Evolutionary conservation across 2,797 vertebrate genomes (phyloP), one percentile per base, ranked within the genome.

Genomic region (Sebastes matsubarae): DNA sequence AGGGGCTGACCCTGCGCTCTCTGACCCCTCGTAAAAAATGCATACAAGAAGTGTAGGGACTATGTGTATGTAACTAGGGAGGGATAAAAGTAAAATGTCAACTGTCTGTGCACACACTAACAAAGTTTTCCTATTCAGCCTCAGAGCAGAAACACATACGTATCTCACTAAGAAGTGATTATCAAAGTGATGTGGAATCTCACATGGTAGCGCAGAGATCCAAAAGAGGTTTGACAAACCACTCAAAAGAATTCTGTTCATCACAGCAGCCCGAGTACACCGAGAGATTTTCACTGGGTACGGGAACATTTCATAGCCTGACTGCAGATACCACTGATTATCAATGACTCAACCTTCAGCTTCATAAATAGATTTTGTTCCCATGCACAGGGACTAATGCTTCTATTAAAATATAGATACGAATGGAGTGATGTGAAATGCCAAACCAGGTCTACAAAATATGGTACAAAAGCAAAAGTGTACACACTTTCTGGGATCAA

Each of bases 131-230:
- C 68, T 1, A 1, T 30, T 54, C 5, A 12, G 29, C 18, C 36
- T 58, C 65, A 60, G 36, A 74, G 27, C 50, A 57, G 65, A 55
- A 68, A 66, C 54, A 57, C 3, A 25, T 34, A 24, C 58, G 27
- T 36, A 22, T 5, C 63, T 84, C 36, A 79, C 27, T 25, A 29
- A 42, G 57, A 74, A 63, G 9, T 70, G 20, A 74, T 79, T 61
- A 64, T 80, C 68, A 72, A 52, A 68, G 24, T 32, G 65, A 80
- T 78, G 82, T 55, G 30, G 73, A 91, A 85, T 87, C 59, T 85
- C 42, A 42, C 66, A 27, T 14, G 60, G 18, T 5, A 3, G 60
- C 57, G 58, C 61, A 57, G 70, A 65, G 76, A 60, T 78, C n/a
- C 52, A 59, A 7, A 22, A 10, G 32, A 69, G 22, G n/a, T 55